Evolutionary conservation across 2,113 vertebrate species (phyloP).

Genomic region (Passer montanus): DNA sequence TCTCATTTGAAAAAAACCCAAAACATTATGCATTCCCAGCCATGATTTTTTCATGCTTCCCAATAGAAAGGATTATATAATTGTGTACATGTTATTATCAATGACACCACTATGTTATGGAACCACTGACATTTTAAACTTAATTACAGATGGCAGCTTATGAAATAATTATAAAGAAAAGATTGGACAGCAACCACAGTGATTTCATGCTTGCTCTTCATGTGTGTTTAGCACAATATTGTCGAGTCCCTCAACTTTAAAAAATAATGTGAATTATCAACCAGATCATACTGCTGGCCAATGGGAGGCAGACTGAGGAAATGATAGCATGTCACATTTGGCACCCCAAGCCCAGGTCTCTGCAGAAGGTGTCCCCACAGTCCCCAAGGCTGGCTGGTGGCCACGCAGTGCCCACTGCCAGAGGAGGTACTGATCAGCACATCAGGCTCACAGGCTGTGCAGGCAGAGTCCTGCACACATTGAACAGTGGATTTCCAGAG

Average conservation of each 20-base stretch:
- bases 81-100: not conserved
- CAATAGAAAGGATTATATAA: conserved; percentile 34
- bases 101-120: conserved; percentile 13
- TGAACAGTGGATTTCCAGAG: not conserved
- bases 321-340: fast-evolving
- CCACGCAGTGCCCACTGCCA: not conserved
- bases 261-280: not conserved
- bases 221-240: not conserved
- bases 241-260: not conserved
- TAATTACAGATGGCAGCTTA: conserved; percentile 50
- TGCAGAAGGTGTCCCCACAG: not conserved
- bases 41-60: conserved; percentile 29
- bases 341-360: not conserved
- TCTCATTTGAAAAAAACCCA: not conserved
- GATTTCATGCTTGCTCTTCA: conserved; percentile 17
- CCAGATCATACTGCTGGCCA: not conserved
- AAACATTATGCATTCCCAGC: not conserved
- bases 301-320: not conserved
- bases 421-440: not conserved
- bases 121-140: conserved; percentile 38
- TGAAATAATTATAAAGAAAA: conserved; percentile 57
- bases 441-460: not conserved
- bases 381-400: not conserved
- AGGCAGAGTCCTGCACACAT: not conserved
- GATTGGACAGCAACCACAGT: conserved; percentile 2